Evolutionary conservation across 1,140 invertebrate genomes (phyloP).

Genomic region (Choristoneura fumiferana): DNA sequence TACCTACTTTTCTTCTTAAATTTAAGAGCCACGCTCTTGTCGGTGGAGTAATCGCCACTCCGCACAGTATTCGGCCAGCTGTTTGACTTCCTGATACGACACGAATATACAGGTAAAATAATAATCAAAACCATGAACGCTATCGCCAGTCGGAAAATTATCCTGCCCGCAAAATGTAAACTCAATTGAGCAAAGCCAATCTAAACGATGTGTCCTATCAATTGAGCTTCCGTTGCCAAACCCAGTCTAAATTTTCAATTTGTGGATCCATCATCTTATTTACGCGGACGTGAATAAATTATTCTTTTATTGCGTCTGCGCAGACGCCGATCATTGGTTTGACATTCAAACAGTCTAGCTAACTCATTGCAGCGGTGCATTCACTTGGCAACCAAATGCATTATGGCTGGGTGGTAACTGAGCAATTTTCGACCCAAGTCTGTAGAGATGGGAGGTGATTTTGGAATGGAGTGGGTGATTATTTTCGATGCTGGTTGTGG

Average conservation of each 20-base stretch:
- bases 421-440: constrained; percentile 37
- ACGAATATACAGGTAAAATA: no score
- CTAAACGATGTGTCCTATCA: constrained; percentile 11
- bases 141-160: background rate
- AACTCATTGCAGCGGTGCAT: constrained; percentile 59
- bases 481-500: constrained; percentile 55
- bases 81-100: no score
- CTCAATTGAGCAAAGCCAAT: constrained; percentile 1
- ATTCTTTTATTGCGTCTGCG: constrained; percentile 73
- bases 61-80: no score
- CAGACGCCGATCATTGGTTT: constrained; percentile 74
- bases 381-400: constrained; percentile 27
- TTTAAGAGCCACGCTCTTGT: no score
- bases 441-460: constrained; percentile 21
- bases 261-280: constrained; percentile 63
- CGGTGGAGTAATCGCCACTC: no score
- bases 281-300: constrained; percentile 72
- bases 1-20: no score
- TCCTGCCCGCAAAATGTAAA: background rate
- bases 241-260: constrained; percentile 57
- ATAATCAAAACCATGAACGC: no score
- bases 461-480: constrained; percentile 34
- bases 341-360: constrained; percentile 76
- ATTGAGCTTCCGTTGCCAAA: constrained; percentile 25
- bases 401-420: constrained; percentile 17